These are phyloP conservation scores for Quadroppia sp. DNA, from an alignment of 2,888 invertebrate species.

Conservation along the genomic window DNA sequence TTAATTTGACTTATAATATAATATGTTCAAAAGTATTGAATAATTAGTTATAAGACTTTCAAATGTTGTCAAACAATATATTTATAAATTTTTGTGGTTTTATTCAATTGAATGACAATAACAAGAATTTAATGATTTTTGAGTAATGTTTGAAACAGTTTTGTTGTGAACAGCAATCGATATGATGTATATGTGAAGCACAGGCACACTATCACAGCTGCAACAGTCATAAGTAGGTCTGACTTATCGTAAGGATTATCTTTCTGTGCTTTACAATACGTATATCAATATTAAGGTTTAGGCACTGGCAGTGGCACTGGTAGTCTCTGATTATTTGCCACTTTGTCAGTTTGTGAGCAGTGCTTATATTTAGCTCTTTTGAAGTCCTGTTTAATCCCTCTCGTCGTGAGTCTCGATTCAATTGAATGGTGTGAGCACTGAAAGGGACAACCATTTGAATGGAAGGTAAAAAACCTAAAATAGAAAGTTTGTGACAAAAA, in stretches of 20 bases:
- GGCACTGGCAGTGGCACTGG: slow-evolving; percentile 2
- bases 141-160: background rate
- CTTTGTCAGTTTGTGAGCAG: slow-evolving; percentile 15
- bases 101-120: background rate
- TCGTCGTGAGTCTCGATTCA: background rate
- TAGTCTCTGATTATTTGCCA: slow-evolving; percentile 1
- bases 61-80: no score
- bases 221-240: slow-evolving; percentile 3
- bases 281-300: background rate
- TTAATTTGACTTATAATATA: no score
- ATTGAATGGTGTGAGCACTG: background rate
- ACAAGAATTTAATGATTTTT: no score
- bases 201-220: slow-evolving; percentile 27
- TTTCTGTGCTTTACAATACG: slow-evolving; percentile 13
- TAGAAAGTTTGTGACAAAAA: background rate
- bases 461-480: slow-evolving; percentile 19
- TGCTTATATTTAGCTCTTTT: slow-evolving; percentile 6
- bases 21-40: no score
- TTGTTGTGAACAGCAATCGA: background rate
- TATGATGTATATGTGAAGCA: background rate
- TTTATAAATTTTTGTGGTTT: no score
- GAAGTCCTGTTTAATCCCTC: slow-evolving; percentile 10
- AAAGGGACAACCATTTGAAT: slow-evolving; percentile 25
- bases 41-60: no score
- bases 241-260: slow-evolving; percentile 18